A percentile compares a stretch with the other conserved stretches of the same genome.
These are phyloP conservation scores for Heliconius erato DNA, from an alignment of 2,888 invertebrate species.

Conservation along the genomic window DNA sequence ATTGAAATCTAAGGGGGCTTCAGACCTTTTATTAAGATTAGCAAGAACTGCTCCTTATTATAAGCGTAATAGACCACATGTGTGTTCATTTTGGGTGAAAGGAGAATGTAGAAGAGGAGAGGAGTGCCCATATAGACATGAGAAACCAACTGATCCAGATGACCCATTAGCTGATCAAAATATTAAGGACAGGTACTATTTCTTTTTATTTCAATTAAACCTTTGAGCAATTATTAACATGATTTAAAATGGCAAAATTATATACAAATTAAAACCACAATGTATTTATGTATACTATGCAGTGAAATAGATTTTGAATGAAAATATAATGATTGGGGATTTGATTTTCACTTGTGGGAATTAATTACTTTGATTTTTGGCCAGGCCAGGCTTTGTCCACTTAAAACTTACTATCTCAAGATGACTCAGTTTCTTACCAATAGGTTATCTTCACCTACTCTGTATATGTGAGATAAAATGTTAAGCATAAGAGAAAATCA, in stretches of 20 bases:
- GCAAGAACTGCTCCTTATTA: conserved; percentile 98
- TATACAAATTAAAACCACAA: too few species aligned
- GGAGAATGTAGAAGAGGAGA: conserved; percentile 98
- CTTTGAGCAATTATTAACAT: neutral
- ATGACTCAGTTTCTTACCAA: too few species aligned
- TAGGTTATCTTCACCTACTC: too few species aligned
- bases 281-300: too few species aligned
- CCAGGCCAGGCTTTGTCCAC: neutral
- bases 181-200: conserved; percentile 91
- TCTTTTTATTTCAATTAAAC: neutral
- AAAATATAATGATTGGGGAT: too few species aligned
- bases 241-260: too few species aligned
- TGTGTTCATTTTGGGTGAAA: conserved; percentile 99
- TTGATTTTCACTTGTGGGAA: too few species aligned
- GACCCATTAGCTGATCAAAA: conserved; percentile 98
- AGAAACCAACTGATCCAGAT: conserved; percentile 98
- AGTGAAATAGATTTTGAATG: too few species aligned
- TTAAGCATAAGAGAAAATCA: too few species aligned
- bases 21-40: conserved; percentile 93
- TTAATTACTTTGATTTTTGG: too few species aligned
- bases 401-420: neutral
- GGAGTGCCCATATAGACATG: conserved; percentile 98
- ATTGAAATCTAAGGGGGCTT: conserved; percentile 90
- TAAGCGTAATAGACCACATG: conserved; percentile 97
- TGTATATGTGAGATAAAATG: too few species aligned